Percentiles rank a stretch among this genome's conserved stretches.
phyloP scores from a whole-genome alignment of 2,888 invertebrate genomes.

The Junonia oenone region DNA sequence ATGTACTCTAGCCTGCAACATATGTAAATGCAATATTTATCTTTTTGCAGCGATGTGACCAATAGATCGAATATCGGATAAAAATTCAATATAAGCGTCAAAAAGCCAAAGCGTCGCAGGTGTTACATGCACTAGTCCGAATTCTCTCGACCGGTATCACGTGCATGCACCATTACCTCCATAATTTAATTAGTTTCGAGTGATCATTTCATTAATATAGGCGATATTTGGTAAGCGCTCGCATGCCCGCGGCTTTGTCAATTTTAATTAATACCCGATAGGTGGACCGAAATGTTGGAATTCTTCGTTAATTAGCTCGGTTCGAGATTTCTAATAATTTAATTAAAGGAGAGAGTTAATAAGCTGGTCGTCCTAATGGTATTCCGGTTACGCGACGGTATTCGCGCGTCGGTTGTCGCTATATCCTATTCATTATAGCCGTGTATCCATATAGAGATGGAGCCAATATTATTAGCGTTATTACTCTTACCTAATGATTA shows the following conservation, averaged over 20 bases:
- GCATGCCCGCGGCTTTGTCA: slow-evolving; percentile 71
- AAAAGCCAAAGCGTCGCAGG: slow-evolving; percentile 24
- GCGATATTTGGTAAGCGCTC: slow-evolving; percentile 72
- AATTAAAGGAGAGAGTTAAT: slow-evolving; percentile 73
- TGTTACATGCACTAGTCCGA: slow-evolving; percentile 31
- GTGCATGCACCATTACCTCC: slow-evolving; percentile 74
- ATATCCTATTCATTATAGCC: slow-evolving; percentile 15
- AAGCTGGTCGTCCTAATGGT: slow-evolving; percentile 58
- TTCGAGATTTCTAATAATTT: slow-evolving; percentile 78
- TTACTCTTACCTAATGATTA: slow-evolving; percentile 6
- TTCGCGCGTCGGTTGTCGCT: slow-evolving; percentile 38
- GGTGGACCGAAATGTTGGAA: slow-evolving; percentile 77
- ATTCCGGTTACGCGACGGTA: slow-evolving; percentile 60
- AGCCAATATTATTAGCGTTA: slow-evolving; percentile 8
- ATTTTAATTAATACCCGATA: slow-evolving; percentile 77
- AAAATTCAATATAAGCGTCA: slow-evolving; percentile 5
- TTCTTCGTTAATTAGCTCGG: slow-evolving; percentile 77
- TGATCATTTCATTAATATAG: slow-evolving; percentile 77
- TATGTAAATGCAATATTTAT: not conserved
- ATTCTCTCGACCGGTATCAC: slow-evolving; percentile 53
- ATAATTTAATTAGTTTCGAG: slow-evolving; percentile 79
- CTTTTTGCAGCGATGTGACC: not conserved
- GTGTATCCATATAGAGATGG: slow-evolving; percentile 4
- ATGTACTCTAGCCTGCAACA: not conserved
- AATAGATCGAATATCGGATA: not conserved